Base-by-base conservation (phyloP, 2,113 vertebrate genomes). In the Empidonax traillii region DNA sequence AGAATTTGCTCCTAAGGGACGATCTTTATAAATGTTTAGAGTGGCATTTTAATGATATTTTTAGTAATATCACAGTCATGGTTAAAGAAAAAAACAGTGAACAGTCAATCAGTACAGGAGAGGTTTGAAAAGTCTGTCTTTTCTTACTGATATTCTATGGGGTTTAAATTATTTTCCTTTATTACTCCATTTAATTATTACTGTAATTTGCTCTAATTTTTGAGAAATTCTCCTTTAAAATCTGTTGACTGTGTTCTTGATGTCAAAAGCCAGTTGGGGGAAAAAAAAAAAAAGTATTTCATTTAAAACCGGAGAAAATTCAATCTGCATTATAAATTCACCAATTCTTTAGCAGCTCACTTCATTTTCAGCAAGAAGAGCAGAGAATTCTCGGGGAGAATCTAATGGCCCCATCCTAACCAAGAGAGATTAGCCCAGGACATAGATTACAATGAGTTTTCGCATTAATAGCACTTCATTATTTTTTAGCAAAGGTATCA, bases 401-500 rank as follows among this genome's bases (percentile, higher is more conserved):
- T 53, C 61, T 58, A 78, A 24, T 3, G 1, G 28, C 22, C 28
- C 35, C 35, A 58, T 74, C 6, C 25, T 74, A 87, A 43, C 25
- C 44, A 75, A 68, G 68, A 65, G 17, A 53, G 18, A 58, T 66
- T 63, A 91, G 31, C 37, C 14, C 13, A 61, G 61, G n/a, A 76
- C 39, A 77, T 52, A 77, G 17, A 30, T 58, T 81, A 72, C 56
- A 86, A 30, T 58, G 28, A 86, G 14, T 18, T 78, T 91, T 89
- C 61, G 68, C 31, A 27, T 65, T 77, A 71, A 78, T 95, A 86
- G 49, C 67, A 75, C 41, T 53, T 84, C 68, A 86, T 93, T 90
- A 90, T 81, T 74, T 93, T 92, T 94, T 72, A 78, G 80, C 43
- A 62, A 93, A 90, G 69, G 47, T 89, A 86, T 90, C 68, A 74